Evolutionary conservation across 2,888 invertebrate species (phyloP).

Genomic region (Rhaphigaster nebulosa): DNA sequence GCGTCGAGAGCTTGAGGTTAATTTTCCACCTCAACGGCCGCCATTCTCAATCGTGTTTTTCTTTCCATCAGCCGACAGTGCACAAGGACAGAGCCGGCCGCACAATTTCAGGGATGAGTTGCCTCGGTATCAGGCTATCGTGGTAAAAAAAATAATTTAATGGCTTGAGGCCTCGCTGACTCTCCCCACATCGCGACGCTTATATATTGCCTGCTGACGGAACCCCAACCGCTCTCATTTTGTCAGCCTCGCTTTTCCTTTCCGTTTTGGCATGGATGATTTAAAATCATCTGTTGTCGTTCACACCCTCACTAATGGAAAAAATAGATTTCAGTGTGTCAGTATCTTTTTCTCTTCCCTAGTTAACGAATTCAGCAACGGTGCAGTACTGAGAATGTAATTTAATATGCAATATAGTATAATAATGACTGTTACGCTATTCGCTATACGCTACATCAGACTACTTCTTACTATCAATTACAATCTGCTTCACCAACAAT

Average conservation of each 20-base stretch:
- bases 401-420: too few species aligned
- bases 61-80: not conserved
- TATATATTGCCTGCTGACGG: not conserved
- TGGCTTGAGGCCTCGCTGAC: not conserved
- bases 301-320: not conserved
- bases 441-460: too few species aligned
- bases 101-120: slow-evolving; percentile 44
- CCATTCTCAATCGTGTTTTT: slow-evolving; percentile 30
- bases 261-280: not conserved
- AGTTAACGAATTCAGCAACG: not conserved
- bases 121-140: not conserved
- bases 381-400: too few species aligned
- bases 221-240: not conserved
- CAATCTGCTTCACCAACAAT: too few species aligned
- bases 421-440: too few species aligned
- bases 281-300: not conserved
- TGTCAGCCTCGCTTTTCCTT: not conserved
- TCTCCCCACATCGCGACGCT: not conserved
- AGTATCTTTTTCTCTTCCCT: not conserved
- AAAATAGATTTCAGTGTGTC: not conserved
- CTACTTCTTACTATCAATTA: too few species aligned
- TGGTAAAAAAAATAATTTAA: slow-evolving; percentile 4
- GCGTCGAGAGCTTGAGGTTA: slow-evolving; percentile 14
- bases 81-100: slow-evolving; percentile 1
- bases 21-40: slow-evolving; percentile 39